Evolutionary conservation across 1,140 invertebrate species (phyloP).

Genomic region (Oscheius sp.): DNA sequence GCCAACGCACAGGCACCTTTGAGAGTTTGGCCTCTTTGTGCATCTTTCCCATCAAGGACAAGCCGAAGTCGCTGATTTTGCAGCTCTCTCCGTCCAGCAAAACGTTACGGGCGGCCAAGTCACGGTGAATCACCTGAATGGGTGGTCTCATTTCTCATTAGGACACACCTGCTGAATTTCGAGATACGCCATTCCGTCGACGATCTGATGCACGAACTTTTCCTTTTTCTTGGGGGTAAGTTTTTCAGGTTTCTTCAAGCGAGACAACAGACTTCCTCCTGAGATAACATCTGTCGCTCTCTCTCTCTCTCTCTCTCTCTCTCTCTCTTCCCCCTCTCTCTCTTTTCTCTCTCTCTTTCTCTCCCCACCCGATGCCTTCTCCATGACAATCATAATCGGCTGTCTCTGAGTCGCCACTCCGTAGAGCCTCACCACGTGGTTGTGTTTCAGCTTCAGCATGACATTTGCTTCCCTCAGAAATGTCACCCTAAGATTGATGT

Average conservation of each 20-base stretch:
- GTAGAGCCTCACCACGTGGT: constrained; percentile 28
- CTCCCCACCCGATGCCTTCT: constrained; percentile 22
- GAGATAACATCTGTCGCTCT: too few species aligned
- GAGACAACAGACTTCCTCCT: not conserved
- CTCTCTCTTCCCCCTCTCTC: not conserved
- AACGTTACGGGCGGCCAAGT: constrained; percentile 81
- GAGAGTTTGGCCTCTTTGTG: constrained; percentile 36
- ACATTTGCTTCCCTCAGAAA: constrained; percentile 38
- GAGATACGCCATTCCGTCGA: constrained; percentile 14
- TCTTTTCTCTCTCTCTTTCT: constrained; percentile 4
- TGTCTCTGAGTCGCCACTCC: constrained; percentile 33
- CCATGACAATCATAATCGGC: constrained; percentile 44
- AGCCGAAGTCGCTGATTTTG: constrained; percentile 43
- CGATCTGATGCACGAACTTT: constrained; percentile 18
- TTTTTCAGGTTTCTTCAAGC: not conserved
- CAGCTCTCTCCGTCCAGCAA: constrained; percentile 20
- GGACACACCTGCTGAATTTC: constrained; percentile 19
- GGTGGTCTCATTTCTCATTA: not conserved
- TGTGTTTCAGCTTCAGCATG: constrained; percentile 34
- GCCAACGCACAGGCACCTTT: constrained; percentile 76
- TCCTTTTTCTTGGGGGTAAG: not conserved
- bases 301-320: not conserved
- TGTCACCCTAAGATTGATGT: not conserved
- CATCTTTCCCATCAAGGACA: constrained; percentile 30
- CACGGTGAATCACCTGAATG: not conserved